These are phyloP conservation scores for Polyodon spathula DNA, from an alignment of 2,113 vertebrate genomes.

Conservation along the genomic window DNA sequence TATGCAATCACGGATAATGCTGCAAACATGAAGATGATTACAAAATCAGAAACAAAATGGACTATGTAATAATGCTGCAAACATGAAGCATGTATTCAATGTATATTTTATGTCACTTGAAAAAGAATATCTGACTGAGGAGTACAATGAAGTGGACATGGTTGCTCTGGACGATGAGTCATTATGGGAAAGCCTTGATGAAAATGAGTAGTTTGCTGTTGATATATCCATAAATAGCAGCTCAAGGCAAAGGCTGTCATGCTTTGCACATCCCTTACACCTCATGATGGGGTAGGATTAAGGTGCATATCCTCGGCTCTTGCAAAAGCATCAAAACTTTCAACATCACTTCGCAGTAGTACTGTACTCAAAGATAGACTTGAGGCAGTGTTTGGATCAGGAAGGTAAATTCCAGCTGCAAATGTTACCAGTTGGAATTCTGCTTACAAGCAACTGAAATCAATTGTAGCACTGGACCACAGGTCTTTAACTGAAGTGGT, in stretches of 20 bases:
- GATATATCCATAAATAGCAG: too few species aligned
- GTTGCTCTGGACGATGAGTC: constrained; percentile 16
- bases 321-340: constrained; percentile 1
- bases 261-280: constrained; percentile 17
- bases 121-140: constrained; percentile 9
- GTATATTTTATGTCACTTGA: constrained; percentile 17
- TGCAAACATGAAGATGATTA: too few species aligned
- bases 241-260: constrained; percentile 9
- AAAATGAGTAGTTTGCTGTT: too few species aligned
- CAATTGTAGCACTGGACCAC: too few species aligned
- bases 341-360: too few species aligned
- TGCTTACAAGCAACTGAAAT: constrained; percentile 11
- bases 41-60: too few species aligned
- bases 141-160: constrained; percentile 10
- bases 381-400: too few species aligned
- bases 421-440: neutral
- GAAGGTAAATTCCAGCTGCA: too few species aligned
- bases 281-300: constrained; percentile 8
- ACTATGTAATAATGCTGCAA: constrained; percentile 20
- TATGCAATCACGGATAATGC: constrained; percentile 19
- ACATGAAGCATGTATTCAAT: constrained; percentile 22
- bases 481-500: too few species aligned
- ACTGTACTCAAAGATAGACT: too few species aligned
- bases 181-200: constrained; percentile 13
- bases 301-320: constrained; percentile 6